Conservation (phyloP, 2,888 invertebrate genomes). For the Dicyrtoma fusca region DNA sequence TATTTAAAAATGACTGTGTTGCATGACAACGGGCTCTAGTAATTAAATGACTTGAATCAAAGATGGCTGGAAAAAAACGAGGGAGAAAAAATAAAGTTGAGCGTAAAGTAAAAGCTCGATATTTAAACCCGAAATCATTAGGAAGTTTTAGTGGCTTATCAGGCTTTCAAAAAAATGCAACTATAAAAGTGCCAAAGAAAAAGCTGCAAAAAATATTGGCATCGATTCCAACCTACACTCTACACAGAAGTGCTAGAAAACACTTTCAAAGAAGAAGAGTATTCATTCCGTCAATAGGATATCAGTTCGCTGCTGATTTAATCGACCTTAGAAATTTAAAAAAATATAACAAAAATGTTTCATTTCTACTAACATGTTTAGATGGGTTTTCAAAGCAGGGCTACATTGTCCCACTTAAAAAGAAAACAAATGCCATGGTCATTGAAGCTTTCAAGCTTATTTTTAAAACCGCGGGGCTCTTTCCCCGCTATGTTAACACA, state of each 20-base stretch:
- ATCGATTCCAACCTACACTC: not conserved
- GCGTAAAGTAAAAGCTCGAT: not conserved
- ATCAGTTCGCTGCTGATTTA: conserved; percentile 11
- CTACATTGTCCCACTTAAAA: not conserved
- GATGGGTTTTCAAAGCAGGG: not conserved
- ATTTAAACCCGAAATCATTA: not conserved
- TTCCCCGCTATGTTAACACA: not conserved
- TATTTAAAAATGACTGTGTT: no score
- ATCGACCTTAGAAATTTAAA: not conserved
- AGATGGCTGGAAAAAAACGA: no score
- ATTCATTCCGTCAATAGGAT: not conserved
- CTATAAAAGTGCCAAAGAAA: not conserved
- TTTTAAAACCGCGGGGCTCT: not conserved
- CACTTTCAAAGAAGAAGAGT: not conserved
- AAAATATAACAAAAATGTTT: no score
- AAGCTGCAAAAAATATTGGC: no score
- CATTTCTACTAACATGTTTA: no score
- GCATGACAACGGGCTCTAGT: no score
- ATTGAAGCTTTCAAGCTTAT: not conserved
- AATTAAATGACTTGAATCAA: no score
- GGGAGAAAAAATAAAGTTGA: not conserved
- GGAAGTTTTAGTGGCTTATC: not conserved
- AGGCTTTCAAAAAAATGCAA: not conserved
- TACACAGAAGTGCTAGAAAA: not conserved
- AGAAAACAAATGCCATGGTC: not conserved